A percentile compares a stretch with the other conserved stretches of the same genome.
These are phyloP conservation scores for Thermophis baileyi DNA, from an alignment of 2,113 vertebrate species.

Conservation along the genomic window DNA sequence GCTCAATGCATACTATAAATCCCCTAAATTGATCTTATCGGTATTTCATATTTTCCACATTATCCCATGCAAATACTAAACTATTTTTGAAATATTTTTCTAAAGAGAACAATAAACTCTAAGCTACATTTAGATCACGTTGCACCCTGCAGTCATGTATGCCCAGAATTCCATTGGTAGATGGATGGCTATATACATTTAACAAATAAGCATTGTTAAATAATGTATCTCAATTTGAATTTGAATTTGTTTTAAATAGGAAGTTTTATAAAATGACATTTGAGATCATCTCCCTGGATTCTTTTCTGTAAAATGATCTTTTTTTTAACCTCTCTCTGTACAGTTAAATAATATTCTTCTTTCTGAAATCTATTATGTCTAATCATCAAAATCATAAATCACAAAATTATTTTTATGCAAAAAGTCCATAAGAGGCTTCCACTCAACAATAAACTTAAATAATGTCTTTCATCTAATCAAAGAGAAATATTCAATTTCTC, in stretches of 20 bases:
- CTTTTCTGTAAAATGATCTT: not conserved
- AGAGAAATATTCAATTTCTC: not conserved
- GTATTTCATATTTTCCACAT: not conserved
- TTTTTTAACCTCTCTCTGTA: not conserved
- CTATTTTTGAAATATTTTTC: not conserved
- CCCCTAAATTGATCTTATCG: not conserved
- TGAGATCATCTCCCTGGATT: not conserved
- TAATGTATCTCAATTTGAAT: not conserved
- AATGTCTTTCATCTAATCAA: not conserved
- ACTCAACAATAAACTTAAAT: not conserved
- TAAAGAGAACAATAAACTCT: not conserved
- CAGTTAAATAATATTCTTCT: not conserved
- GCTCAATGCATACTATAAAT: not conserved
- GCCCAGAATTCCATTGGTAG: not conserved
- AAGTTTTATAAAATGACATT: not conserved
- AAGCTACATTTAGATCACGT: not conserved
- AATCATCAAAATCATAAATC: not conserved
- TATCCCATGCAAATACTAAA: not conserved
- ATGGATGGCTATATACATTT: not conserved
- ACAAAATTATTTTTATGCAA: not conserved
- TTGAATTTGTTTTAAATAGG: not conserved
- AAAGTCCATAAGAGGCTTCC: not conserved
- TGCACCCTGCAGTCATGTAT: not conserved
- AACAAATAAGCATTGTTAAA: not conserved
- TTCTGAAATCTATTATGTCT: not conserved